These are phyloP conservation scores for Fukomys damarensis DNA, from an alignment of 2,113 vertebrate species.

Conservation along the genomic window DNA sequence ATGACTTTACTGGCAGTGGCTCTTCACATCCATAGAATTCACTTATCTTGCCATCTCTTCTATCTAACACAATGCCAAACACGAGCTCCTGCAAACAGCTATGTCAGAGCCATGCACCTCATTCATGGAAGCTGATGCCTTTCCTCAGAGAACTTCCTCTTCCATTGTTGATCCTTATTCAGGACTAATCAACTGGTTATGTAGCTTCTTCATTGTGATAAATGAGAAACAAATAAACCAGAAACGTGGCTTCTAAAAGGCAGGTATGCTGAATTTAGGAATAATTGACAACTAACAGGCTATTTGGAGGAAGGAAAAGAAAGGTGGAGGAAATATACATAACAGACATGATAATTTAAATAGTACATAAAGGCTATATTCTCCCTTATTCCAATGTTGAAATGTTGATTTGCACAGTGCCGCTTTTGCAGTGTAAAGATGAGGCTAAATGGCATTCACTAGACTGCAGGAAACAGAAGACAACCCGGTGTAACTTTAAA, in stretches of 20 bases:
- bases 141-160: neutral
- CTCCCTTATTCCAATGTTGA: neutral
- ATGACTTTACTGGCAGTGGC: neutral
- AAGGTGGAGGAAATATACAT: neutral
- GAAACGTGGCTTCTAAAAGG: neutral
- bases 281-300: neutral
- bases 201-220: neutral
- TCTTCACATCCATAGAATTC: neutral
- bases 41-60: neutral
- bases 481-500: neutral
- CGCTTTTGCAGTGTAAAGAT: neutral
- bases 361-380: neutral
- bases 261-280: neutral
- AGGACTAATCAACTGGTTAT: neutral
- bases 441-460: neutral
- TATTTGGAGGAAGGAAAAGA: neutral
- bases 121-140: neutral
- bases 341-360: neutral
- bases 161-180: neutral
- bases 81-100: neutral
- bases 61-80: neutral
- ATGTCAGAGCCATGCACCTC: neutral
- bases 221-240: slow-evolving; percentile 9
- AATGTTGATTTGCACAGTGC: neutral
- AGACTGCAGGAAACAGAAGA: neutral